phyloP scores from a whole-genome alignment of 2,888 invertebrate genomes.

The Rhagium mordax region DNA sequence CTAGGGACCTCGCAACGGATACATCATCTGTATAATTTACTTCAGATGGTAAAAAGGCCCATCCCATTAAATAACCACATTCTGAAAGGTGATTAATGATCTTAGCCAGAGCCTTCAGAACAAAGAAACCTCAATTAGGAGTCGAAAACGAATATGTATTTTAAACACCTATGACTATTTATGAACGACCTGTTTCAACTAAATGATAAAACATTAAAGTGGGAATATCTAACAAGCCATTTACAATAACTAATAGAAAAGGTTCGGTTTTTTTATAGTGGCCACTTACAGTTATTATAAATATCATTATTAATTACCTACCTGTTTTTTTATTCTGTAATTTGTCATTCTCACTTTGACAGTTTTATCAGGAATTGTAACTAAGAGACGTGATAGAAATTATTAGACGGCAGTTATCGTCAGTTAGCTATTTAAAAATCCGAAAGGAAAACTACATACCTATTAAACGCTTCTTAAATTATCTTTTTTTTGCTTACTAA shows the following conservation, averaged over 20 bases:
- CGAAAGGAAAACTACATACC: too few relatives aligned
- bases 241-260: background rate
- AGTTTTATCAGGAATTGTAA: background rate
- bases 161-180: background rate
- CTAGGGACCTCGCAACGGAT: slow-evolving; percentile 16
- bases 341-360: background rate
- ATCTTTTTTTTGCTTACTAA: too few relatives aligned
- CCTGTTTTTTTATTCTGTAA: background rate
- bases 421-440: too few relatives aligned
- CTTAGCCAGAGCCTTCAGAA: slow-evolving; percentile 33
- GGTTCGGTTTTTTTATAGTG: background rate
- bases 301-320: background rate
- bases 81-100: slow-evolving; percentile 48
- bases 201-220: background rate
- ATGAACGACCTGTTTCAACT: background rate
- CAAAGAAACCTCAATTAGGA: slow-evolving; percentile 42
- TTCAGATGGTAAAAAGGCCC: slow-evolving; percentile 46
- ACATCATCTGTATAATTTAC: slow-evolving; percentile 47
- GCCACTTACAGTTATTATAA: background rate
- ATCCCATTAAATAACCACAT: slow-evolving; percentile 47
- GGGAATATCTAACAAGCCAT: background rate
- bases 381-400: background rate
- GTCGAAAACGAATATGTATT: slow-evolving; percentile 9
- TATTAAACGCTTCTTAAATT: too few relatives aligned
- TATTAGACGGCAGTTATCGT: too few relatives aligned